Base-by-base conservation (phyloP, 1,140 invertebrate genomes). In the Drosophila kepulauana region DNA sequence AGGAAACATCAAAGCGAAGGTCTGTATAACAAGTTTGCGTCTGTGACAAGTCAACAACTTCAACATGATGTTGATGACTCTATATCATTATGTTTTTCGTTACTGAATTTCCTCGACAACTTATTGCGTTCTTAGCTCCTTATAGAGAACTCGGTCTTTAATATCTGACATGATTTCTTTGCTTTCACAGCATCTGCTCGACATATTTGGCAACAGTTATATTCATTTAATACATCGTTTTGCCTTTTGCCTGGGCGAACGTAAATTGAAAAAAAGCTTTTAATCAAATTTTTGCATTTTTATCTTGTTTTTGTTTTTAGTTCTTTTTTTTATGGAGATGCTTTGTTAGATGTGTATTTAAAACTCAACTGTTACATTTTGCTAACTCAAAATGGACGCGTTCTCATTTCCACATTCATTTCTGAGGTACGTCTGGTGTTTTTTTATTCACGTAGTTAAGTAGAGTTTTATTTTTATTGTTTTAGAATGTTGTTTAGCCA, bases 401-500 rank as follows among this genome's bases (percentile, higher is more conserved):
- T 66, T 80, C 75, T 78, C 64, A 78, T 75, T 87, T 78, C 80
- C 73, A 82, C 66, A 80, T 82, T 76, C 41, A 46, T 56, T 79
- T 71, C 20, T 81, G 67, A 62, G 71, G 38, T 45, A 64, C 59
- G 16, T 28, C 49, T 35, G 11, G 28, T 16, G 49, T 58, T 41
- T 57, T 16, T 38, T 48, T 41, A 43, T 43, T 13, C 41, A 43
- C 41, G 49, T 33, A 65, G 30, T 71, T 52, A 52, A 33, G 45
- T 43, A 66, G 79, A 81, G 84, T 78, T 76, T 51, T 59, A 76
- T 68, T 82, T 89, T 89, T 89, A 89, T 89, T 71, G 81, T 65
- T 77, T 89, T 89, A 89, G 85, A 89, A 85, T 89, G 85, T 89
- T 89, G 85, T 59, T 72, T 69, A 74, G 78, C 86, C 81, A 89